Evolutionary conservation across 2,888 invertebrate genomes (phyloP).

Genomic region (Polyploca ridens): DNA sequence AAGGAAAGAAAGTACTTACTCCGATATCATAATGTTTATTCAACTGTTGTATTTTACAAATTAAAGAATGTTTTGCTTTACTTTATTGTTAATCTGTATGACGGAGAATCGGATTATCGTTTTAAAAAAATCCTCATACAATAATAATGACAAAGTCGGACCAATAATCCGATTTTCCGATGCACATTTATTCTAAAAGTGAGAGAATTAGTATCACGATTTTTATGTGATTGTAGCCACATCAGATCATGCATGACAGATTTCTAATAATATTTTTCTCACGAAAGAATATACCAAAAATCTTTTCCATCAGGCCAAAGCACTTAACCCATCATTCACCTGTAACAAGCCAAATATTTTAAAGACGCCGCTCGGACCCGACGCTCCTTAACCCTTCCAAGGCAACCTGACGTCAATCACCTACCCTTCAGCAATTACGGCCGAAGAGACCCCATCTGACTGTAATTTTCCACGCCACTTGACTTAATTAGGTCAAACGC

Average conservation of each 20-base stretch:
- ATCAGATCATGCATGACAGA: too few relatives aligned
- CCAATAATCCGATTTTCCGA: too few relatives aligned
- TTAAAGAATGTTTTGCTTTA: too few relatives aligned
- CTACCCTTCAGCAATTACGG: constrained; percentile 68
- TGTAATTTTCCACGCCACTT: constrained; percentile 77
- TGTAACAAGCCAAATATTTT: constrained; percentile 8
- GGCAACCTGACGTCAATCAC: constrained; percentile 37
- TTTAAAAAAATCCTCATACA: too few relatives aligned
- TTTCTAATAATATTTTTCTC: too few relatives aligned
- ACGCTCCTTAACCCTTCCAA: constrained; percentile 34
- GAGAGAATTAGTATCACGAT: too few relatives aligned
- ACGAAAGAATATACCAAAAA: not conserved
- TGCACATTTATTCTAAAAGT: too few relatives aligned
- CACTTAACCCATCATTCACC: constrained; percentile 11
- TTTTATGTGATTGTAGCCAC: too few relatives aligned
- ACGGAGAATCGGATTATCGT: too few relatives aligned
- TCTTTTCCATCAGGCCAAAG: not conserved
- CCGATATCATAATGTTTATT: not conserved
- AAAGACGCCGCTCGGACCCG: constrained; percentile 19
- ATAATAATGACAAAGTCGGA: too few relatives aligned
- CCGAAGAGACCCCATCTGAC: constrained; percentile 58
- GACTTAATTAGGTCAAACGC: constrained; percentile 73
- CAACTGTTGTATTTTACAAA: too few relatives aligned
- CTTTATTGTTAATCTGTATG: too few relatives aligned
- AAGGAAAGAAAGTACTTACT: not conserved